Evolutionary conservation across 30 jellyfish, hydroid and myxozoan genomes (phyloP), one percentile per base, ranked within the genome.

Genomic region (Nemopilema nomurai): DNA sequence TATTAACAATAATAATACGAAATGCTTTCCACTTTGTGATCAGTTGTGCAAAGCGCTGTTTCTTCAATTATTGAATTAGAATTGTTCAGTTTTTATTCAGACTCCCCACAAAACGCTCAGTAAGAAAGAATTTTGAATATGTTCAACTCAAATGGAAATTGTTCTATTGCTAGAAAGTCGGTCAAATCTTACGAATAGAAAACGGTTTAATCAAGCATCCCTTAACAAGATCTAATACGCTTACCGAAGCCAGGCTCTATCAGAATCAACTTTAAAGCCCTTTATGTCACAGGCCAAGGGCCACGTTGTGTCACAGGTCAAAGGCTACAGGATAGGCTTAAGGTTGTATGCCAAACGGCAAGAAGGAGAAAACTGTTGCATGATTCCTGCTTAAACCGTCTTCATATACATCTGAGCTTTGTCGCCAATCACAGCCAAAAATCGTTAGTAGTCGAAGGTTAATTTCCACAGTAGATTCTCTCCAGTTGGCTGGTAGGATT

Each of bases 1-100:
- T 83, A 73, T 83, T 83, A 83, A 83, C 91, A 83, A 83, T 83
- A 83, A 83, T 83, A 83, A 83, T 23, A 53, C 87, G 4, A 77
- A 74, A 74, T 41, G 75, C 84, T 51, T 23, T 67, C 33, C 74
- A 70, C 50, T 49, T 49, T 69, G 62, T 31, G 16, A 57, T 80
- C 71, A 21, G 73, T 80, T 76, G 49, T 80, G 81, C 81, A 80
- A 80, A 73, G 81, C 74, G 89, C 89, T 52, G 89, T 80, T 65
- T 80, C 89, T 29, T 67, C 28, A 73, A 73, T 73, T 73, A 73
- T 73, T 73, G 83, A 65, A 73, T 73, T 73, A 73, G 50, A 73
- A 25, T 31, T 73, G 83, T 13, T 33, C 69, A 33, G 83, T 73
- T 73, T 73, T 33, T 30, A 30, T 73, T 65, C 83, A 31, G 51